Base-by-base conservation (phyloP, 2,888 invertebrate species). In the Diarsia mendica region DNA sequence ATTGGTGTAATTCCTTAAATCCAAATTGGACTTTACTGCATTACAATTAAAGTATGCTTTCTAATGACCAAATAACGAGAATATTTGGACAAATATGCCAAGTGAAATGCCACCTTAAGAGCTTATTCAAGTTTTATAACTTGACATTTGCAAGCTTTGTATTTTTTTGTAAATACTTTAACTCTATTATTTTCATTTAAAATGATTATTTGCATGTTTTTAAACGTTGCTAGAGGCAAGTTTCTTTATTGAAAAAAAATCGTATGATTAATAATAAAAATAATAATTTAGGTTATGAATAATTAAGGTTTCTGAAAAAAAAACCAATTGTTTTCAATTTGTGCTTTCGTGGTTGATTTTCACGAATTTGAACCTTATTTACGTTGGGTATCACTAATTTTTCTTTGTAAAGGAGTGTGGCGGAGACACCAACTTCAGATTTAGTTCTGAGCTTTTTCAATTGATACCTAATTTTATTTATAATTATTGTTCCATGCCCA, bases 161-260 rank as follows among this genome's bases (percentile, higher is more conserved):
- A 77, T 72, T 77, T 85, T 83, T 68, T 58, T 87, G 74, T 85
- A 82, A 85, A 77, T 82, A 79, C n/a, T 76, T 65, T 23, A 76
- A 77, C 9, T 49, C 33, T 65, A 84, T 61, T 72, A 83, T 75
- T 75, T 77, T 76, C 15, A 60, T 44, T 68, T 67, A 23, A 78
- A 69, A 69, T 64, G 1, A 74, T 68, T 67, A 70, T 83, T 63
- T 46, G 55, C 66, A 66, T 79, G 60, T 68, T 55, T 82, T 49
- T 46, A 60, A 77, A 49, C 51, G 48, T 71, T 77, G 60, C 48
- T 81, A 58, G 28, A 53, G 58, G n/a, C 33, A 64, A 51, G 33
- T 76, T 49, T 64, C 8, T 67, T 76, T 51, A 6, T 3, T 51
- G 18, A 58, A 82, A n/a, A 64, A 28, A 44, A 20, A 44, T 81